These are phyloP conservation scores for Cavia porcellus DNA, from an alignment of 2,113 vertebrate species.

Conservation along the genomic window DNA sequence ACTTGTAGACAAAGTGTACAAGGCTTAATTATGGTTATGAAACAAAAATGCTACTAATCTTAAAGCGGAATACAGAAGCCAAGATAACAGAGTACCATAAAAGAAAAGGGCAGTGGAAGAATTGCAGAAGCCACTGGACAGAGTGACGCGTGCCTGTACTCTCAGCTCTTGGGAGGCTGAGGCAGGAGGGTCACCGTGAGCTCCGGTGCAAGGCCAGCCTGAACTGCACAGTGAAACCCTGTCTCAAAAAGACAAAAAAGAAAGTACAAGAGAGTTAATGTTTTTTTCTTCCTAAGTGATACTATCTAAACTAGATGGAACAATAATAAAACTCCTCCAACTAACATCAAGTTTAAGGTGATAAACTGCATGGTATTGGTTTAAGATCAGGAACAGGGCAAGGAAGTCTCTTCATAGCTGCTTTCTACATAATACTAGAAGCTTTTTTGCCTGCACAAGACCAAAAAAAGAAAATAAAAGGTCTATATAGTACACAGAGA, in stretches of 20 bases:
- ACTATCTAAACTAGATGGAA: background rate
- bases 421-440: background rate
- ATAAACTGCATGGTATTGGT: background rate
- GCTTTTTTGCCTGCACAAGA: background rate
- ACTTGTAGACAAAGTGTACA: background rate
- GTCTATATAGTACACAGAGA: background rate
- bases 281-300: background rate
- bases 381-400: background rate
- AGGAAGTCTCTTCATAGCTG: background rate
- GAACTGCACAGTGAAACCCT: no score
- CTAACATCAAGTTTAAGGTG: background rate
- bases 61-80: background rate
- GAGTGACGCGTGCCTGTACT: no score
- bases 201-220: no score
- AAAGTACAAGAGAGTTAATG: background rate
- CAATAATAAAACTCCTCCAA: background rate
- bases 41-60: background rate
- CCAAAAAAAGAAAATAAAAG: background rate
- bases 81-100: background rate
- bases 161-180: no score
- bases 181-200: no score
- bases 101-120: background rate
- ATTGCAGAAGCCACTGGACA: no score
- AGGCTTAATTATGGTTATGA: background rate
- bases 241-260: background rate